Base-by-base conservation (phyloP, 2,113 vertebrate species). In the Miniopterus natalensis region DNA sequence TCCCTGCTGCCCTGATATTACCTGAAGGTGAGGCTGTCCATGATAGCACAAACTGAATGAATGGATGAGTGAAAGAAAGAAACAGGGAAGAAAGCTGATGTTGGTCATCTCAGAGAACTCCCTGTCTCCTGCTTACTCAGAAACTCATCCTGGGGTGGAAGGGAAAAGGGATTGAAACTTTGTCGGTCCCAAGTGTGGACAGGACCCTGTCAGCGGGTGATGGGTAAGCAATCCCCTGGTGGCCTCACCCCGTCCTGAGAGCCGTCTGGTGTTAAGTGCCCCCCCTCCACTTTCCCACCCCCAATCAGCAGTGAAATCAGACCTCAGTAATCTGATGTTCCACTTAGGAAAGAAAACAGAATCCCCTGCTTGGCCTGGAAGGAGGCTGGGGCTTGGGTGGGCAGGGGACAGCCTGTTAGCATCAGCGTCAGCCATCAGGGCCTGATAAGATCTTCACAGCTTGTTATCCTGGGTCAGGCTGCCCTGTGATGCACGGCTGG, bases 261-360 rank as follows among this genome's bases (percentile, higher is more conserved):
- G 98, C 99, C 98, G 98, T 99, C 98, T 98, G 98, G 98, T 98
- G 99, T 99, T 99, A 99, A 99, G 99, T 99, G 99, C 98, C 55
- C 85, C 11, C 29, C 12, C 11, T 25, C 12, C 31, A 17, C 63
- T 2, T n/a, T 42, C 70, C 74, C 11, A 14, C 63, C 70, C 78
- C 55, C 99, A 99, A 98, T 99, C 99, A 98, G 98, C 98, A 97
- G 97, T 99, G 99, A 99, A 99, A 99, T 99, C 98, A 98, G 99
- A 99, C 98, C 98, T 96, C 98, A 98, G 98, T 99, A 99, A 99
- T 99, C 99, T 99, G 99, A 99, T 99, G 99, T 99, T 98, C 99
- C 98, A 98, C 99, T 99, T 99, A 98, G 97, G 97, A 98, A 98
- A 98, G 98, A 98, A 99, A 99, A 98, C 98, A 99, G 97, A 97